Evolutionary conservation across 2,888 invertebrate genomes (phyloP).

Genomic region (Chalcosyrphus nemorum): DNA sequence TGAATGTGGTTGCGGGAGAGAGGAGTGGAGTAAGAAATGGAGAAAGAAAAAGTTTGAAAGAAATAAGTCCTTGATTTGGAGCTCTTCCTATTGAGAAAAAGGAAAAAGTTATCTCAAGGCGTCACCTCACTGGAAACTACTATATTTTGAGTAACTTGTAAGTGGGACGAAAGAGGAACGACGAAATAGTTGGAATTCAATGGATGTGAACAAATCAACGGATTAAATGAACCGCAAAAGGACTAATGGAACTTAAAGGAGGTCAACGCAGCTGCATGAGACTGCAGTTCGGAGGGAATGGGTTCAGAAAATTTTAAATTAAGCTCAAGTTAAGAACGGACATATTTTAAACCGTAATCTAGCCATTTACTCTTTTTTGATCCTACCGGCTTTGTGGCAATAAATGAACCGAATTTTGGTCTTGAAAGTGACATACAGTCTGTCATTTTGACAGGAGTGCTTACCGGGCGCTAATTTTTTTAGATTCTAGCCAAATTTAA

Average conservation of each 20-base stretch:
- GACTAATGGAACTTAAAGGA: slow-evolving; percentile 29
- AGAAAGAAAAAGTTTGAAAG: not conserved
- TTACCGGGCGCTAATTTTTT: too few species aligned
- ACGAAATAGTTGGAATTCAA: slow-evolving; percentile 10
- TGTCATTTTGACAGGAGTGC: too few species aligned
- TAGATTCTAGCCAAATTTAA: too few species aligned
- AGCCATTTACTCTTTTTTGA: too few species aligned
- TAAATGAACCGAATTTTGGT: too few species aligned
- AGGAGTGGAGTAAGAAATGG: not conserved
- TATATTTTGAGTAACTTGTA: slow-evolving; percentile 4
- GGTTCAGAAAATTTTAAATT: too few species aligned
- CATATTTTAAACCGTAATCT: too few species aligned
- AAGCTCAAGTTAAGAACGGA: too few species aligned
- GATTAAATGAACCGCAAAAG: slow-evolving; percentile 30
- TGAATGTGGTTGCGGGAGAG: not conserved
- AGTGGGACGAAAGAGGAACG: not conserved
- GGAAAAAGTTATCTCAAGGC: not conserved
- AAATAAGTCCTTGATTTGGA: slow-evolving; percentile 22
- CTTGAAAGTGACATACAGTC: too few species aligned
- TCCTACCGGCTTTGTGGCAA: too few species aligned
- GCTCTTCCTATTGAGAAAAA: not conserved
- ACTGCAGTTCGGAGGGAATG: too few species aligned
- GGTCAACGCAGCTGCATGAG: slow-evolving; percentile 6
- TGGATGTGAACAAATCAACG: slow-evolving; percentile 28
- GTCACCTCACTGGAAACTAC: slow-evolving; percentile 9